These are phyloP conservation scores for Hydrozoanthus gracilis DNA, from an alignment of 92 coral and sea anemone genomes.

Conservation along the genomic window DNA sequence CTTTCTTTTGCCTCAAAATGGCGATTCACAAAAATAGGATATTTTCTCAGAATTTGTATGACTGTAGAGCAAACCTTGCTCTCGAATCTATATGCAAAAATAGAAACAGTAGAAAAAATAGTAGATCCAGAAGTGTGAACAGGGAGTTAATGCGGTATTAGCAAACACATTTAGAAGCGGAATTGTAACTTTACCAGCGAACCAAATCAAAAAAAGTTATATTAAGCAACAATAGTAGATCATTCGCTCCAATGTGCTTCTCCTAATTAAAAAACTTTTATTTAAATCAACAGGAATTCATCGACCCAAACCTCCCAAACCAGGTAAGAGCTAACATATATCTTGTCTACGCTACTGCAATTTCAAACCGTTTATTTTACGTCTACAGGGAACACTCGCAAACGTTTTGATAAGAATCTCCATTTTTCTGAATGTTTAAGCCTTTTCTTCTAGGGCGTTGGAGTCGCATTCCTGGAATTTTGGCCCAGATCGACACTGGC, in stretches of 20 bases:
- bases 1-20: too few relatives aligned
- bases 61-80: too few relatives aligned
- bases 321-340: neutral
- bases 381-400: neutral
- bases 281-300: constrained; percentile 28
- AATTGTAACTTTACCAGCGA: too few relatives aligned
- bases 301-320: constrained; percentile 24
- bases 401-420: neutral
- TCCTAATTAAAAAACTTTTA: neutral
- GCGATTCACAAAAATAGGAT: too few relatives aligned
- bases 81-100: too few relatives aligned
- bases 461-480: constrained; percentile 37
- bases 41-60: too few relatives aligned
- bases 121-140: too few relatives aligned
- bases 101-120: too few relatives aligned
- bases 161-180: too few relatives aligned
- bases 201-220: too few relatives aligned
- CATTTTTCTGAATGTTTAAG: neutral
- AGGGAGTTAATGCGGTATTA: too few relatives aligned
- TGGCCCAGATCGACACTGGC: constrained; percentile 49
- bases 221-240: neutral
- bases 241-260: too few relatives aligned
- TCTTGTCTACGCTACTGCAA: neutral
- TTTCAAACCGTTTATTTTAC: neutral
- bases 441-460: constrained; percentile 14